Evolutionary conservation across 1,140 invertebrate genomes (phyloP), one percentile per base, ranked within the genome.

Genomic region (Leptopilina clavipes): DNA sequence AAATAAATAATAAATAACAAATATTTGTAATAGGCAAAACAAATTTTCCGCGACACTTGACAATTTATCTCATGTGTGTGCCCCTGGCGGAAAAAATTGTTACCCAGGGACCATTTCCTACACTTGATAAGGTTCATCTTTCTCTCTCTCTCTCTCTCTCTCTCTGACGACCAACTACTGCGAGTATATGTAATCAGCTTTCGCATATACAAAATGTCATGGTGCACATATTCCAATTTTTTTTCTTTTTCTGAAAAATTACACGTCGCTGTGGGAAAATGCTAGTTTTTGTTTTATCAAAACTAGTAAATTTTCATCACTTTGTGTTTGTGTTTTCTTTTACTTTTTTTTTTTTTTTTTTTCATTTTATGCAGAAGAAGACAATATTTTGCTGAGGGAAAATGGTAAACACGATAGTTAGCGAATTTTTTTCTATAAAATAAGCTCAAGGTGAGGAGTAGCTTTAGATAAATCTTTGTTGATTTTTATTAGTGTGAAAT

Each of bases 401-500:
- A 52, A 52, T 52, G 48, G 48, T 52, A 17, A 17, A 17, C 48
- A 48, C 45, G 45, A 48, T 48, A 48, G 45, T 48, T 48, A 48
- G 45, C 45, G 12, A 48, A 48, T 48, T 52, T 52, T 52, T 52
- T 52, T 52, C 14, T 52, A 48, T 48, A 5, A 48, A 52, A 52
- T 52, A 52, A 52, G 48, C 48, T 52, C 48, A 52, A 52, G 48
- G 48, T 52, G 48, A 52, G n/a, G 48, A 48, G n/a, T 48, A 48
- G 45, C 45, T 48, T 48, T 48, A 48, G 45, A 52, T 52, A 52
- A 52, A 52, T 52, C 48, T 52, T 52, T 7, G 48, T 52, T 17
- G 48, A 17, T 7, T 52, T 52, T 52, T 17, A 17, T 52, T 52
- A 52, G 45, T 48, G 17, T n/a, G 6, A 8, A 17, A 52, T 52